Evolutionary conservation across 53 echinoderm and acorn worm species (phyloP).

Genomic region (Temnopleurus reevesii): DNA sequence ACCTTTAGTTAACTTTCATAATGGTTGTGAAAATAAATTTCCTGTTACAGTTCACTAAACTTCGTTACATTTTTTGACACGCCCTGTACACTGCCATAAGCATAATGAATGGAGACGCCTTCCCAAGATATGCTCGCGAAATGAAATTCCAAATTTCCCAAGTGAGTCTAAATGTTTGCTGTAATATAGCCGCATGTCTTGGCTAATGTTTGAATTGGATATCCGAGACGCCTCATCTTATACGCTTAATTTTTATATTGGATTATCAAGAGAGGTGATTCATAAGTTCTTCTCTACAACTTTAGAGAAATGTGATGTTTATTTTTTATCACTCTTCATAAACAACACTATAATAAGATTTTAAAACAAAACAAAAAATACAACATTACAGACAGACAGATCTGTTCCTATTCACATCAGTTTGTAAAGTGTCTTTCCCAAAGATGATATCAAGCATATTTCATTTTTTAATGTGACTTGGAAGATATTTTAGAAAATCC

Average conservation of each 20-base stretch:
- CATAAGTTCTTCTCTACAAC: background rate
- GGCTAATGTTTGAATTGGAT: constrained; percentile 16
- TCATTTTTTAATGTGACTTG: too few species aligned
- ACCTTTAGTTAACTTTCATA: too few species aligned
- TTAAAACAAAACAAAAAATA: too few species aligned
- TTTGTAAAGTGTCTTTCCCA: too few species aligned
- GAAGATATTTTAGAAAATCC: too few species aligned
- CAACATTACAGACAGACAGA: too few species aligned
- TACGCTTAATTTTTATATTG: background rate
- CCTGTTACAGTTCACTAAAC: too few species aligned
- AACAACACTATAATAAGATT: too few species aligned
- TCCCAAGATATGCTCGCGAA: constrained; percentile 14
- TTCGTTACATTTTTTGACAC: too few species aligned
- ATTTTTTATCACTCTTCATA: background rate
- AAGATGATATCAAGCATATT: too few species aligned
- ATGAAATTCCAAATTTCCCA: constrained; percentile 37
- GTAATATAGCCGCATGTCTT: constrained; percentile 23
- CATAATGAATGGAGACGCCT: constrained; percentile 25
- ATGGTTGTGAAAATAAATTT: too few species aligned
- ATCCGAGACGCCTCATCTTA: constrained; percentile 27
- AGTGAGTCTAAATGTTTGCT: constrained; percentile 9
- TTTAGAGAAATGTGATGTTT: background rate
- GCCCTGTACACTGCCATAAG: constrained; percentile 22
- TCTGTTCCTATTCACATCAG: too few species aligned
- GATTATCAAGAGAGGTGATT: background rate